Conservation (phyloP, 2,113 vertebrate species). For the Mormyrus lacerda region DNA sequence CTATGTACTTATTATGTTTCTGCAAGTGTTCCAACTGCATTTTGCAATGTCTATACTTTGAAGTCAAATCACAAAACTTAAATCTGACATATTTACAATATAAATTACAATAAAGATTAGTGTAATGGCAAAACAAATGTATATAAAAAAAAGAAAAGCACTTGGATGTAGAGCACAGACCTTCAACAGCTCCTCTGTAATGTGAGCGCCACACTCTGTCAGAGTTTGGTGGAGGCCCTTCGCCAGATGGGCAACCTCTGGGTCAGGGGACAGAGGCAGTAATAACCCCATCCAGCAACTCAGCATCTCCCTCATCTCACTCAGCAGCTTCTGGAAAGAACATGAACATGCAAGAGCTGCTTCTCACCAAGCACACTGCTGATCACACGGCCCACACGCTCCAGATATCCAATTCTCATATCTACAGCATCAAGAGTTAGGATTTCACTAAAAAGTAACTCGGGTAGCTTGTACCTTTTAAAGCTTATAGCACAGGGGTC, state of each 20-base stretch:
- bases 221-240: conserved; percentile 47
- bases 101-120: too few species aligned
- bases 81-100: too few species aligned
- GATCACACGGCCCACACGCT: neutral
- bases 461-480: neutral
- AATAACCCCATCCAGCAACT: conserved; percentile 75
- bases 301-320: conserved; percentile 66
- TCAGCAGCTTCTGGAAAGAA: conserved; percentile 62
- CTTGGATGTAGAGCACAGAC: conserved; percentile 42
- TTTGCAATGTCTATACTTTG: too few species aligned
- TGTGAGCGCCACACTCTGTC: conserved; percentile 49
- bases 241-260: conserved; percentile 48
- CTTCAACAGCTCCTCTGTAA: conserved; percentile 60
- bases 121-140: too few species aligned
- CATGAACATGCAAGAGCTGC: neutral
- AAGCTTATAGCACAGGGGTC: neutral
- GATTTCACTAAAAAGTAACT: neutral
- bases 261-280: conserved; percentile 51
- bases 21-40: too few species aligned
- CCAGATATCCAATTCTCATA: neutral
- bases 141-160: too few species aligned
- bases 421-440: neutral
- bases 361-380: neutral
- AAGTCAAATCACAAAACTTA: too few species aligned
- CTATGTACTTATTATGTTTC: too few species aligned